phyloP scores from a whole-genome alignment of 1,140 invertebrate species.

The Semibalanus balanoides region DNA sequence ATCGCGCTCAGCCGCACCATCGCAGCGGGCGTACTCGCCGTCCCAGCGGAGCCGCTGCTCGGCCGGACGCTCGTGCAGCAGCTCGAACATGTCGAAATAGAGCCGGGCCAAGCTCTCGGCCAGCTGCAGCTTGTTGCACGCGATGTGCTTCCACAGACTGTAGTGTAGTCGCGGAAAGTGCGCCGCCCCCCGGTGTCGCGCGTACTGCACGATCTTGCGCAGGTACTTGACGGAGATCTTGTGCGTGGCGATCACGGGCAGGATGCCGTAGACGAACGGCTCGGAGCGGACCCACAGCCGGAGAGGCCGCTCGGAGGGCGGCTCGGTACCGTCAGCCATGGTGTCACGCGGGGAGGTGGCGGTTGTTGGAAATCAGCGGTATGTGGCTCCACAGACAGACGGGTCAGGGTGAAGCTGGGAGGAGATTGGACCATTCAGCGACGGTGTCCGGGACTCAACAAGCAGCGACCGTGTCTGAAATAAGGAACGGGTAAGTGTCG shows the following conservation, averaged over 20 bases:
- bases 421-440: too few species aligned
- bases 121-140: slow-evolving; percentile 32
- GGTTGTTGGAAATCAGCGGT: too few species aligned
- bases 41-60: slow-evolving; percentile 26
- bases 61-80: slow-evolving; percentile 22
- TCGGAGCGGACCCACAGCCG: slow-evolving; percentile 31
- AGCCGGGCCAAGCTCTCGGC: slow-evolving; percentile 31
- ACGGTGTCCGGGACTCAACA: too few species aligned
- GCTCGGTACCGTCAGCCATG: neutral
- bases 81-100: slow-evolving; percentile 29
- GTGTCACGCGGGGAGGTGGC: neutral
- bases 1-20: neutral
- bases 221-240: neutral
- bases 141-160: slow-evolving; percentile 32
- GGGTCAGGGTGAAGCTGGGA: too few species aligned
- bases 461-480: too few species aligned
- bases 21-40: slow-evolving; percentile 17
- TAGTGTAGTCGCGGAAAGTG: slow-evolving; percentile 22
- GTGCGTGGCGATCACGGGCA: slow-evolving; percentile 23
- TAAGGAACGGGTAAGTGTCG: too few species aligned
- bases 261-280: slow-evolving; percentile 29
- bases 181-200: neutral
- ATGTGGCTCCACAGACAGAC: too few species aligned
- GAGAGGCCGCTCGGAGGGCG: neutral
- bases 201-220: neutral